Percentiles rank a stretch among this genome's conserved stretches.
Conservation (phyloP, 92 coral and sea anemone genomes). For the Parazoanthus atlanticus region DNA sequence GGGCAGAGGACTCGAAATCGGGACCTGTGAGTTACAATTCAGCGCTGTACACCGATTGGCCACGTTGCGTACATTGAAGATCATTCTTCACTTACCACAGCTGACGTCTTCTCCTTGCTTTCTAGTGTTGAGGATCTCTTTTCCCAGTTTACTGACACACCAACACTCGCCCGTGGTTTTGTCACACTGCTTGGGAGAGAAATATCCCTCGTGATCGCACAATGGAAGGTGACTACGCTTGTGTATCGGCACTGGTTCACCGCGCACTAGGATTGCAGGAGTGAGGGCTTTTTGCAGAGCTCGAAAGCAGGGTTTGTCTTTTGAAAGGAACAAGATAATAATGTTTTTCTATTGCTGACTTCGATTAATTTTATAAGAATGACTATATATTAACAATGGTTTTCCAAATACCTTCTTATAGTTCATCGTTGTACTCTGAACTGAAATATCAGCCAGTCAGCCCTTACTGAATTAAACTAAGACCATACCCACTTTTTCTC, state of each 20-base stretch:
- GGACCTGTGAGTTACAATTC: too few species aligned
- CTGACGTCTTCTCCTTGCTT: not conserved
- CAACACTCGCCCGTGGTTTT: conserved; percentile 9
- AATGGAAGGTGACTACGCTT: not conserved
- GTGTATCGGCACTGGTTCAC: not conserved
- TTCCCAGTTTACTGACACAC: not conserved
- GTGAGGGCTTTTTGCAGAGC: not conserved
- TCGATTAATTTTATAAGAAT: too few species aligned
- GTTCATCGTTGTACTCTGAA: too few species aligned
- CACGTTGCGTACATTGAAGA: not conserved
- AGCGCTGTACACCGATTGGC: not conserved
- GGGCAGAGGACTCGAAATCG: too few species aligned
- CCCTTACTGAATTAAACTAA: too few species aligned
- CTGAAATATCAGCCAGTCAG: too few species aligned
- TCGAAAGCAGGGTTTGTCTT: conserved; percentile 1
- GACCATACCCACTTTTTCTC: too few species aligned
- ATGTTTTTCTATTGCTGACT: not conserved
- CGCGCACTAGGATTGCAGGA: not conserved
- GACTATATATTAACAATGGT: too few species aligned
- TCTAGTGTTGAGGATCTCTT: conserved; percentile 17
- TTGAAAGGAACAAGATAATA: not conserved
- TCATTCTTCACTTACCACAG: not conserved
- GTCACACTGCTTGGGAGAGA: not conserved
- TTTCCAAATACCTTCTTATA: too few species aligned
- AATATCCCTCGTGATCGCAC: too few species aligned